phyloP scores from a whole-genome alignment of 2,888 invertebrate genomes.

The Tiliacea citrago region DNA sequence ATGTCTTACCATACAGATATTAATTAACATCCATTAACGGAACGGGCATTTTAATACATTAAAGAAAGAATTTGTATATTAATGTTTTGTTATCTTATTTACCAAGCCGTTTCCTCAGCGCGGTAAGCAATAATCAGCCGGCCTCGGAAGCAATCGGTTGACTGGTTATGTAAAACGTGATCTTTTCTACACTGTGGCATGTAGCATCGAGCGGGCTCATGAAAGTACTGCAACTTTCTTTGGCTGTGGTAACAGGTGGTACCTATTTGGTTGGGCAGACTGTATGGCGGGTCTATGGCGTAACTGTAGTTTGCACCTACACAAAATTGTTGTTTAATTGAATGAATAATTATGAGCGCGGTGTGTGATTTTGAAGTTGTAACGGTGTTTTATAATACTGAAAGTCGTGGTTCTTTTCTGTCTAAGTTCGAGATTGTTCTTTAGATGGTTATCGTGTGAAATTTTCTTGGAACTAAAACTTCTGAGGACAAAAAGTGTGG shows the following conservation, averaged over 20 bases:
- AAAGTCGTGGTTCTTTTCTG: not conserved
- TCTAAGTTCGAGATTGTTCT: not conserved
- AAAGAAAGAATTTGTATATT: slow-evolving; percentile 29
- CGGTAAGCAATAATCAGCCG: slow-evolving; percentile 24
- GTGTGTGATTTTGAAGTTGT: slow-evolving; percentile 2
- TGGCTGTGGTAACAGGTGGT: slow-evolving; percentile 38
- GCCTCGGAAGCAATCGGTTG: slow-evolving; percentile 37
- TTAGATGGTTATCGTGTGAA: not conserved
- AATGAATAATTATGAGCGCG: slow-evolving; percentile 14
- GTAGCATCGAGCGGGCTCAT: slow-evolving; percentile 3
- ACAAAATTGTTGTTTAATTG: slow-evolving; percentile 28
- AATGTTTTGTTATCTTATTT: slow-evolving; percentile 39
- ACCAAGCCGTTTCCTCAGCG: slow-evolving; percentile 16
- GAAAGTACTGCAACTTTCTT: slow-evolving; percentile 61
- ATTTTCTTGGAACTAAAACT: not conserved
- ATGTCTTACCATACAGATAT: slow-evolving; percentile 23
- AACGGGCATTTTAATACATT: slow-evolving; percentile 23
- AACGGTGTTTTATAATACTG: not conserved
- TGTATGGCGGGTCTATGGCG: slow-evolving; percentile 37
- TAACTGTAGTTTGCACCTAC: slow-evolving; percentile 36
- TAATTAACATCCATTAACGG: slow-evolving; percentile 33
- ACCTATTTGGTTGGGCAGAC: slow-evolving; percentile 48
- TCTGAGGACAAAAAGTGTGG: not conserved
- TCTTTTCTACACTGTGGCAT: slow-evolving; percentile 43
- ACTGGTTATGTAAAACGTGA: slow-evolving; percentile 58